Evolutionary conservation across 2,888 invertebrate genomes (phyloP), one percentile per base, ranked within the genome.

Genomic region (Aproaerema taeniolella): DNA sequence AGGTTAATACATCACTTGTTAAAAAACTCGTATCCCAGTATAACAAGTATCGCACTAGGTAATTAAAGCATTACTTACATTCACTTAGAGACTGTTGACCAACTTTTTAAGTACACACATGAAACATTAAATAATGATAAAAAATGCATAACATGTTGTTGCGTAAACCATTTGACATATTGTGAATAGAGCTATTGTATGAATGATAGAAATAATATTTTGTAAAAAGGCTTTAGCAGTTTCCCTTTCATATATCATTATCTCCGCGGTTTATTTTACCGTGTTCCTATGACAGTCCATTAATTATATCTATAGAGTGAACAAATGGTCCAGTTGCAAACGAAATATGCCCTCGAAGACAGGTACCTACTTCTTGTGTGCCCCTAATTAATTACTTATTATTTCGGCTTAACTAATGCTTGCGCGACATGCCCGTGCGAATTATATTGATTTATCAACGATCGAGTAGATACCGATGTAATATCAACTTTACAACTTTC

Each of bases 261-360:
- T 8, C 20, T 20, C 30, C 11, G 39, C 31, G 29, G 43, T 45
- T n/a, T 31, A 39, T 40, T 37, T 37, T 26, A 38, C 26, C 14
- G 46, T 43, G 48, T 45, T 42, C 44, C 38, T 44, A 49, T 45
- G 52, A 52, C 54, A 49, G 52, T 43, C 43, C 58, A 67, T 67
- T 66, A 60, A 55, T n/a, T 59, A 53, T 53, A 40, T 50, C 42
- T 43, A 43, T 47, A 43, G 46, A 41, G 31, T 52, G 53, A 43
- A 51, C 39, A 54, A 59, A 60, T 49, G 46, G 43, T 52, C 38
- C 51, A 49, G 46, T 49, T 50, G 43, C 48, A 44, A 53, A 42
- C 52, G 43, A 46, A 51, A 49, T 31, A 43, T 39, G 41, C 45
- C 35, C 15, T 25, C 39, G 42, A 20, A 20, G 20, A 20, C 7